phyloP scores from a whole-genome alignment of 2,888 invertebrate genomes.

The Frankliniella fusca region DNA sequence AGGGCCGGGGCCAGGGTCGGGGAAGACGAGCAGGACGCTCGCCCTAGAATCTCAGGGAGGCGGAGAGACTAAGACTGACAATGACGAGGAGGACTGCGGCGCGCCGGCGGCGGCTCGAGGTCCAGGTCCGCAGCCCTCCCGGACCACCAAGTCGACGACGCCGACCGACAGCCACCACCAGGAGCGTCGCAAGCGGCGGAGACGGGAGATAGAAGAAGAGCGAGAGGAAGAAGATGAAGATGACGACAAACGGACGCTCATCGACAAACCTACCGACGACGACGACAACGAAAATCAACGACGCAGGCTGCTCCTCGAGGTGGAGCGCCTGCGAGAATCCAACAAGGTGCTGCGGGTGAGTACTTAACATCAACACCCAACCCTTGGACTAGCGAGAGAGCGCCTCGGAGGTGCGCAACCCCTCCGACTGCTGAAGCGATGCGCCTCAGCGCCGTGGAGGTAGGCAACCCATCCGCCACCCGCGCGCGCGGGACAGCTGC shows the following conservation, averaged over 20 bases:
- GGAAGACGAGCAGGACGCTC: not conserved
- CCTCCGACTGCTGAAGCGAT: not conserved
- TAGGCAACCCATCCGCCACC: not conserved
- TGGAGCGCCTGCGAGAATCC: constrained; percentile 4
- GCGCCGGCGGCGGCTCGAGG: not conserved
- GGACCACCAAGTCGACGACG: not conserved
- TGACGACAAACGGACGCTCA: not conserved
- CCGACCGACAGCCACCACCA: not conserved
- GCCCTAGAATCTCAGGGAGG: constrained; percentile 24
- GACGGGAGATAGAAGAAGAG: not conserved
- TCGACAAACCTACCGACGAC: not conserved
- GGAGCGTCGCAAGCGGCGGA: not conserved
- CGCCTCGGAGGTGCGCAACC: not conserved
- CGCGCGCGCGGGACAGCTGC: not conserved
- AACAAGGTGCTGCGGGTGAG: not conserved
- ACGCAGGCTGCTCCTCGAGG: not conserved
- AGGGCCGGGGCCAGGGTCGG: not conserved
- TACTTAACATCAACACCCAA: too few relatives aligned
- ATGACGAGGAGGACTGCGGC: not conserved
- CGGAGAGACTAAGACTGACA: not conserved
- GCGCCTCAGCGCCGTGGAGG: not conserved
- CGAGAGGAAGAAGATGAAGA: not conserved
- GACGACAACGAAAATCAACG: not conserved
- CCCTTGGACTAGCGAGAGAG: not conserved
- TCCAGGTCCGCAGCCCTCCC: not conserved